These are phyloP conservation scores for Halcyon chelicuti DNA, from an alignment of 2,797 vertebrate species.

Conservation along the genomic window DNA sequence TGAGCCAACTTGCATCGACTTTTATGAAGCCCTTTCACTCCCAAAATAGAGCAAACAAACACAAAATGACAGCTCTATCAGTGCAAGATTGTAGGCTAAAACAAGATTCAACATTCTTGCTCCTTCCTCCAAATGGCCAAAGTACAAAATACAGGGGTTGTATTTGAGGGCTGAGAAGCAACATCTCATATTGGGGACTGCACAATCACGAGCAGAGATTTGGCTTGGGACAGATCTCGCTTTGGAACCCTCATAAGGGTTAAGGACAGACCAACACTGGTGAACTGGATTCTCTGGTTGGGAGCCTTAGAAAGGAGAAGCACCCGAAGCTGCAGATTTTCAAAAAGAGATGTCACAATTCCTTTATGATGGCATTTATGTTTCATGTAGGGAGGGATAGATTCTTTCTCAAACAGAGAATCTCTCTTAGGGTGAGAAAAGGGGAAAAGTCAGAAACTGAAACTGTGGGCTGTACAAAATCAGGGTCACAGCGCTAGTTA, in stretches of 20 bases:
- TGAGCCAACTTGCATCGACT: neutral
- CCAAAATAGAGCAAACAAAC: neutral
- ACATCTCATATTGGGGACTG: neutral
- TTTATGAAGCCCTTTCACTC: neutral
- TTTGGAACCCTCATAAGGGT: neutral
- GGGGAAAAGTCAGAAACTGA: neutral
- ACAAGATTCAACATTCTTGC: neutral
- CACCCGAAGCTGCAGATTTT: fast-evolving
- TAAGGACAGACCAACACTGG: neutral
- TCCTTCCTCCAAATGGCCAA: neutral
- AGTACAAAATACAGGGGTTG: neutral
- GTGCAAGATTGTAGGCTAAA: neutral
- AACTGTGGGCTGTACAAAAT: neutral
- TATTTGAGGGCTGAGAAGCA: neutral
- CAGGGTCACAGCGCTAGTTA: conserved; percentile 11
- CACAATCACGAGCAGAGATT: fast-evolving
- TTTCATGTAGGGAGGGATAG: neutral
- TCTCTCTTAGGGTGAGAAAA: neutral
- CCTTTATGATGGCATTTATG: neutral
- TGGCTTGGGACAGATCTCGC: neutral
- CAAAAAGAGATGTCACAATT: neutral
- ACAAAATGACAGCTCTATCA: neutral
- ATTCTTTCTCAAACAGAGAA: neutral
- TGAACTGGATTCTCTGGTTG: neutral
- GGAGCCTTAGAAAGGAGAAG: neutral